Percentiles rank a stretch among this genome's conserved stretches.
Conservation (phyloP, 2,113 vertebrate species). For the Acanthisitta chloris region DNA sequence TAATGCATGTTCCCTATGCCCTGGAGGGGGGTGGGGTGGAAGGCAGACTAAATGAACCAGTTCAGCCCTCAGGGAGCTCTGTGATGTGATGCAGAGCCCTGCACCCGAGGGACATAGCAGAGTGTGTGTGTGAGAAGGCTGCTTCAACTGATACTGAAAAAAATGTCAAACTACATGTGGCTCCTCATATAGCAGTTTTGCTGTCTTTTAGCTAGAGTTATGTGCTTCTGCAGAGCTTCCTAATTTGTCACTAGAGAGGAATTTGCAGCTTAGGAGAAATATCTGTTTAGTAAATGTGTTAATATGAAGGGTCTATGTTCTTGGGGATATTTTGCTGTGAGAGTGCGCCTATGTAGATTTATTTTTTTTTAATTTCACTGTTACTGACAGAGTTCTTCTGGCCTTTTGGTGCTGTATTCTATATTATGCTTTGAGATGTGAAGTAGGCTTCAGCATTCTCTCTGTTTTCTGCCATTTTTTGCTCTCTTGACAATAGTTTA, state of each 20-base stretch:
- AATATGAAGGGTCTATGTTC: background rate
- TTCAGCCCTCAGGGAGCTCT: background rate
- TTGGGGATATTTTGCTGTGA: background rate
- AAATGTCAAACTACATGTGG: background rate
- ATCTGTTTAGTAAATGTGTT: background rate
- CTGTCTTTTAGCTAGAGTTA: background rate
- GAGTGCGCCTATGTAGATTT: background rate
- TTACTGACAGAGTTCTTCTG: background rate
- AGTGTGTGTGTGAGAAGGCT: background rate
- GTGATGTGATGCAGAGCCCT: background rate
- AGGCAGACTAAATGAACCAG: rapidly evolving
- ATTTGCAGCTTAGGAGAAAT: background rate
- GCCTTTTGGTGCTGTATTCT: background rate
- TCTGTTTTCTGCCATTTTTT: background rate
- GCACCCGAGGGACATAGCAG: rapidly evolving
- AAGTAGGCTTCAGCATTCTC: no score
- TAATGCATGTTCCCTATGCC: background rate
- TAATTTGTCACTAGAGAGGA: background rate
- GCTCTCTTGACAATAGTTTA: background rate
- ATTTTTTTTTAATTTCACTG: background rate
- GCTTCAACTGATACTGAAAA: background rate
- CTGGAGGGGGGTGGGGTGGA: no score
- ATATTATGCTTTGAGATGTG: background rate
- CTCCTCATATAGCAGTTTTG: background rate
- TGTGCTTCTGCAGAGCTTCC: background rate